A percentile compares a stretch with the other conserved stretches of the same genome.
Evolutionary conservation across 2,888 invertebrate species (phyloP).

Genomic region (Tolmerus cingulatus): DNA sequence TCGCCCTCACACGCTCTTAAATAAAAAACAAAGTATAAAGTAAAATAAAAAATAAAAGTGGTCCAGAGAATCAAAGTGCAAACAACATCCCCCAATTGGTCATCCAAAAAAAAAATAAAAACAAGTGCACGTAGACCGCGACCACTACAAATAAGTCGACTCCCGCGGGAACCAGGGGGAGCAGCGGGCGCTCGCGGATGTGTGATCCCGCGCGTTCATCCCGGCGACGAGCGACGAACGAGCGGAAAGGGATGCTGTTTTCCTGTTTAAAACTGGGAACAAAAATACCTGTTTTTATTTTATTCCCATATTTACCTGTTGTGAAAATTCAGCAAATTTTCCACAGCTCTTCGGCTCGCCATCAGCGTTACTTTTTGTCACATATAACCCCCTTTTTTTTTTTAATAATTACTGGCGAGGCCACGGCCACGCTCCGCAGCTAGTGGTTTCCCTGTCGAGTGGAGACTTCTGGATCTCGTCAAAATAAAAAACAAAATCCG

Average conservation of each 20-base stretch:
- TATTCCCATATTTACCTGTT: constrained; percentile 7
- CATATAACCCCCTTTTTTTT: not conserved
- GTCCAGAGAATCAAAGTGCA: constrained; percentile 44
- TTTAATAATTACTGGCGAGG: constrained; percentile 14
- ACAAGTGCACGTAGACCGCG: constrained; percentile 4
- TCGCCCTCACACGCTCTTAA: constrained; percentile 32
- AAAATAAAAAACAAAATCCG: not conserved
- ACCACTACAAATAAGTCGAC: constrained; percentile 40
- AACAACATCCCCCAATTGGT: constrained; percentile 43
- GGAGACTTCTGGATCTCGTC: constrained; percentile 2
- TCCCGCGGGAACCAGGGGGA: constrained; percentile 5
- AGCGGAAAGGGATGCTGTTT: constrained; percentile 6
- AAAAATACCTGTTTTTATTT: not conserved
- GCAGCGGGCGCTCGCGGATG: constrained; percentile 26
- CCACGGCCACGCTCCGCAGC: not conserved
- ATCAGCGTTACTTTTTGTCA: constrained; percentile 17
- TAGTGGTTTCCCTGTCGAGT: not conserved
- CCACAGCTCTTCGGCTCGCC: not conserved
- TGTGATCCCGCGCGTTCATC: constrained; percentile 25
- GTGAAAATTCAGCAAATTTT: constrained; percentile 31
- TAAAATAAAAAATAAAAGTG: not conserved
- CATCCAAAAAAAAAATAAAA: constrained; percentile 10
- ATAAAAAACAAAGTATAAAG: not conserved
- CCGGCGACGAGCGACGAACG: not conserved
- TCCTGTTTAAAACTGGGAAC: constrained; percentile 24